These are phyloP conservation scores for Rhinella marina DNA, from an alignment of 2,797 vertebrate species.

Conservation along the genomic window DNA sequence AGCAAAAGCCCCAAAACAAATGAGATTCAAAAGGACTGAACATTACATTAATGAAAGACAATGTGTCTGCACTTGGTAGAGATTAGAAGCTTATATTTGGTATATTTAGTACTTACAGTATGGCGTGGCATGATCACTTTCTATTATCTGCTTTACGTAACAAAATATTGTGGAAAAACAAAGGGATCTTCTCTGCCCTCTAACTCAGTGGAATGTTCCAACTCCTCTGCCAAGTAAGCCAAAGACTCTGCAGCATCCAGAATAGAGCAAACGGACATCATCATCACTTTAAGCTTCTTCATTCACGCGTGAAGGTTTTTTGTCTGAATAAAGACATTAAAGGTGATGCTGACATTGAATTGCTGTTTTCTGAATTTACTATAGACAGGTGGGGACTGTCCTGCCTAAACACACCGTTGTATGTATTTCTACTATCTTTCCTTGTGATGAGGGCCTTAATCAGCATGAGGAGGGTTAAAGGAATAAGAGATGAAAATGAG, in stretches of 20 bases:
- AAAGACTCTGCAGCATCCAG: neutral
- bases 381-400: too few species aligned
- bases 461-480: too few species aligned
- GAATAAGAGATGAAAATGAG: too few species aligned
- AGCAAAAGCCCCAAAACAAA: neutral
- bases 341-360: too few species aligned
- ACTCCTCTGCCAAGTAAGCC: neutral
- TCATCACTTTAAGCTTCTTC: too few species aligned
- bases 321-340: too few species aligned
- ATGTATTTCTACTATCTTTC: too few species aligned
- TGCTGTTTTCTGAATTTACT: too few species aligned
- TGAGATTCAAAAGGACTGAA: neutral
- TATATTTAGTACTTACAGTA: neutral
- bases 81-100: neutral
- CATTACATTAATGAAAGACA: constrained; percentile 12
- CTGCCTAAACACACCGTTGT: too few species aligned
- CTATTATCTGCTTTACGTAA: neutral
- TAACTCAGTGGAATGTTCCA: neutral
- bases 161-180: neutral
- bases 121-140: neutral
- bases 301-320: too few species aligned
- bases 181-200: neutral
- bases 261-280: too few species aligned
- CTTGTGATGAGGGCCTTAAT: too few species aligned
- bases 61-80: constrained; percentile 2